Evolutionary conservation across 2,888 invertebrate species (phyloP).

Genomic region (Fragum whitleyi): DNA sequence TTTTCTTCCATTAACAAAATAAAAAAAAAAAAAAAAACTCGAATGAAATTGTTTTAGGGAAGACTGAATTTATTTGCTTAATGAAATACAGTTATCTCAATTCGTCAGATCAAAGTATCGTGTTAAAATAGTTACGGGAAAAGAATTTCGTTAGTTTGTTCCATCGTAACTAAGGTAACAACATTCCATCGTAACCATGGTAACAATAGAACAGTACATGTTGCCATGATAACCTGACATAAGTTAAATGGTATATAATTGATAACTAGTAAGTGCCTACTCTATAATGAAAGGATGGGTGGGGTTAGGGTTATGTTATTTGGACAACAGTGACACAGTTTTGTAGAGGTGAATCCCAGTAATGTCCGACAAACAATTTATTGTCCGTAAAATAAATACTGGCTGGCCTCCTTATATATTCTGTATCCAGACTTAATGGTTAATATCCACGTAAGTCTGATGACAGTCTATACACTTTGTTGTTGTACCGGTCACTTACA

Average conservation of each 20-base stretch:
- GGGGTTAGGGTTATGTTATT: not conserved
- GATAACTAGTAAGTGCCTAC: too few relatives aligned
- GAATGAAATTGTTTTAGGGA: too few relatives aligned
- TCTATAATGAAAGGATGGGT: not conserved
- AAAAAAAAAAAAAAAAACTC: too few relatives aligned
- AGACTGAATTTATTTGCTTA: too few relatives aligned
- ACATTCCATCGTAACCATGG: not conserved
- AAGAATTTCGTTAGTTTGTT: not conserved
- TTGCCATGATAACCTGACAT: not conserved
- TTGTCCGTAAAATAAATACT: not conserved
- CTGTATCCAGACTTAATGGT: constrained; percentile 2
- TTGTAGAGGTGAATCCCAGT: not conserved
- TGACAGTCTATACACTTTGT: constrained; percentile 8
- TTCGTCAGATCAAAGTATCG: not conserved
- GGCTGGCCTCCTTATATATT: not conserved
- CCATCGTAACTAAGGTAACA: not conserved
- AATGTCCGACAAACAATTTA: not conserved
- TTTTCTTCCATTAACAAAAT: too few relatives aligned
- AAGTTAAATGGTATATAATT: not conserved
- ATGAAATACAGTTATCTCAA: too few relatives aligned
- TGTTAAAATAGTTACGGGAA: not conserved
- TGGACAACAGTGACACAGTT: not conserved
- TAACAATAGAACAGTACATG: not conserved
- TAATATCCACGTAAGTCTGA: not conserved
- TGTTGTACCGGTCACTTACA: not conserved